These are phyloP conservation scores for Melieria omissa DNA, from an alignment of 2,888 invertebrate species.

Conservation along the genomic window DNA sequence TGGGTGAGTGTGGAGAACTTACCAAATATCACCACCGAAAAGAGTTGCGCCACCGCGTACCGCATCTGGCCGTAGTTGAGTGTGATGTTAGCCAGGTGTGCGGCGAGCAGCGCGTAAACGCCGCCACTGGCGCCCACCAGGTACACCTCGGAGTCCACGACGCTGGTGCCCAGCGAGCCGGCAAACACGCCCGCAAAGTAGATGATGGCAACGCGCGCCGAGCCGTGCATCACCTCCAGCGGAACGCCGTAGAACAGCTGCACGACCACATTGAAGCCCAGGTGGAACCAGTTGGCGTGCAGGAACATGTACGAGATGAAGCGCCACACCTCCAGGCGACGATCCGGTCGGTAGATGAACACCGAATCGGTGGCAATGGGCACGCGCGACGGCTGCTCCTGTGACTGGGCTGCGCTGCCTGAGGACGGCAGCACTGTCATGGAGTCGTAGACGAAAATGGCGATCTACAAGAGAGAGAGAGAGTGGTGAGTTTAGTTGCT, in stretches of 20 bases:
- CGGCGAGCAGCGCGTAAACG: conserved; percentile 96
- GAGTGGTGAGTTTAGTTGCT: conserved; percentile 18
- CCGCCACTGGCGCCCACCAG: conserved; percentile 98
- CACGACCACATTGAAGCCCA: conserved; percentile 93
- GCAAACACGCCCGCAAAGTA: conserved; percentile 94
- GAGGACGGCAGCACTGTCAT: conserved; percentile 58
- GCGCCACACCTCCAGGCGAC: conserved; percentile 90
- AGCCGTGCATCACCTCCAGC: conserved; percentile 96
- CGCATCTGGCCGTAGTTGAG: conserved; percentile 97
- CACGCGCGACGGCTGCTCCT: conserved; percentile 85
- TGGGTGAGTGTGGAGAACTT: conserved; percentile 53
- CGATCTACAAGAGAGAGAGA: conserved; percentile 74
- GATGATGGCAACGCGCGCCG: conserved; percentile 84
- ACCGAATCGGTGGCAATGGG: conserved; percentile 93
- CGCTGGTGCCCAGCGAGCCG: conserved; percentile 84
- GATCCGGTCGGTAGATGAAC: conserved; percentile 93
- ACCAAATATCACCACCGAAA: conserved; percentile 93
- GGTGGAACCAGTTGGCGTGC: conserved; percentile 95
- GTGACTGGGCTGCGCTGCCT: conserved; percentile 46
- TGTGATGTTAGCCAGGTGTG: conserved; percentile 94
- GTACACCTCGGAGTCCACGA: conserved; percentile 93
- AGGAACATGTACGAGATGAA: conserved; percentile 94
- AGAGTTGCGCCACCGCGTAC: conserved; percentile 87
- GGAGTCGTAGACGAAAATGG: conserved; percentile 91
- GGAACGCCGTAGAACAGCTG: conserved; percentile 94